Base-by-base conservation (phyloP, 2,113 vertebrate species). In the Erythrolamprus reginae region DNA sequence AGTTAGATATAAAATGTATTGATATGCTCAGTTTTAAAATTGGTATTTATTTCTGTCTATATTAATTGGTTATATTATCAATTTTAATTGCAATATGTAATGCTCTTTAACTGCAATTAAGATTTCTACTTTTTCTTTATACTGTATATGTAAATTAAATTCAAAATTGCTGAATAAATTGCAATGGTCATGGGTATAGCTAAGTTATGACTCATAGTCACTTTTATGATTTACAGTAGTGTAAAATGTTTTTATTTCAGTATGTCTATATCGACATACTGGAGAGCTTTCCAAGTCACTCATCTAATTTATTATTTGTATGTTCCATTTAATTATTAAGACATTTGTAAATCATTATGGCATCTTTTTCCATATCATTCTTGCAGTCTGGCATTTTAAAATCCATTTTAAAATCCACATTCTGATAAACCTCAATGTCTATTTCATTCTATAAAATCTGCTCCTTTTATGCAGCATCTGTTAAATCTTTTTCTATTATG, bases 191-290 rank as follows among this genome's bases (percentile, higher is more conserved):
- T 17, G 12, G 4, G 28, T 33, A 70, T 70, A 6, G 23, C 51
- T 33, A 88, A n/a, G 24, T 89, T 93, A 58, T 33, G 86, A 87
- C 10, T 42, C 86, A 93, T 88, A 61, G 12, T 47, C 51, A 91
- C 91, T 90, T 87, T 61, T 77, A 42, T 91, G 0, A 88, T 91
- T 82, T 82, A 1, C 9, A 91, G 87, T 24, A 93, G 82, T 85
- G 10, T 92, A 87, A 56, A 47, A 56, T 3, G 24, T 6, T 42
- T 21, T 83, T 83, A 56, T 55, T 47, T n/a, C 28, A 24, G 83
- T 48, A n/a, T 70, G 56, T 51, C 23, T 7, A 38, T 33, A 77
- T 47, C 23, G 23, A 56, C 55, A 56, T 24, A 56, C 7, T 24
- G 55, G 24, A 56, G 55, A 56, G 24, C 56, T 61, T 61, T 61